These are phyloP conservation scores for Scolanthus callimorphus DNA, from an alignment of 92 coral and sea anemone genomes.

Conservation along the genomic window DNA sequence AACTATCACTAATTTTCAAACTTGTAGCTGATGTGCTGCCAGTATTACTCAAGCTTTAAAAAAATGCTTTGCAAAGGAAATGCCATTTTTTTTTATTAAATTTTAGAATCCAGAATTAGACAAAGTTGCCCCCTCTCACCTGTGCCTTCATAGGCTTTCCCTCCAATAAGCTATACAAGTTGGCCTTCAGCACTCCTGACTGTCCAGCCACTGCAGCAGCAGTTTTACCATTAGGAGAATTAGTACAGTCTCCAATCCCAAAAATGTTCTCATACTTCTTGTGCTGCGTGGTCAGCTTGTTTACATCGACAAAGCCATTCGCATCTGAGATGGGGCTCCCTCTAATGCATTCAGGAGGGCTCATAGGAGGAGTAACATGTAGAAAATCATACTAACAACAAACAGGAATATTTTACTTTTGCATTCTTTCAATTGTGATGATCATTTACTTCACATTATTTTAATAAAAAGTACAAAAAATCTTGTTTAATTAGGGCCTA, in stretches of 20 bases:
- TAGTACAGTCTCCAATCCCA: conserved; percentile 95
- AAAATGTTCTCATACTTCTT: conserved; percentile 82
- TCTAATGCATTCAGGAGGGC: conserved; percentile 71
- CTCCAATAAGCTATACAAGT: conserved; percentile 73
- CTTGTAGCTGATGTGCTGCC: too few relatives aligned
- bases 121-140: too few relatives aligned
- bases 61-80: too few relatives aligned
- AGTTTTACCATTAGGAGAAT: conserved; percentile 97
- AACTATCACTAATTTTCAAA: too few relatives aligned
- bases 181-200: conserved; percentile 85
- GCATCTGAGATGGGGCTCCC: conserved; percentile 82
- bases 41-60: too few relatives aligned
- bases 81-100: too few relatives aligned
- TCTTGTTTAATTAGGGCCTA: neutral
- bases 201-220: conserved; percentile 99
- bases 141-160: conserved; percentile 87
- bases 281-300: conserved; percentile 82
- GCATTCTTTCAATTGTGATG: too few relatives aligned
- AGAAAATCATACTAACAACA: conserved; percentile 68
- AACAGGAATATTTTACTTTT: too few relatives aligned
- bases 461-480: too few relatives aligned
- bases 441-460: too few relatives aligned
- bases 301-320: conserved; percentile 88
- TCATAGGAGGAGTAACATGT: conserved; percentile 98
- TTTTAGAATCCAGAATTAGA: too few relatives aligned